Evolutionary conservation across 1,140 invertebrate genomes (phyloP).

Genomic region (Lordiphosa stackelbergi): DNA sequence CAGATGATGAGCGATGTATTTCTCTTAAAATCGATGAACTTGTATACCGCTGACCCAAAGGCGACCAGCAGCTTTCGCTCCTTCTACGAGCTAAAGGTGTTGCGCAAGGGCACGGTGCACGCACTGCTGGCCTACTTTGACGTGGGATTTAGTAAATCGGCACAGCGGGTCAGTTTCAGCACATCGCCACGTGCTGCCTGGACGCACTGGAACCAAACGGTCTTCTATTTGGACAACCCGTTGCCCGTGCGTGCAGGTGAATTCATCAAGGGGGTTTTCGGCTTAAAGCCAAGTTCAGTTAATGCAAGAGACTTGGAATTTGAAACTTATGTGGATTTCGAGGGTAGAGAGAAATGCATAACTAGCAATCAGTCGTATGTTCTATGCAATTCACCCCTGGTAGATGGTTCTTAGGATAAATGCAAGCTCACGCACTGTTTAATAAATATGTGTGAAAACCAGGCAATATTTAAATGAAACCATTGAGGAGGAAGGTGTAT

Average conservation of each 20-base stretch:
- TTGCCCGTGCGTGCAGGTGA: constrained; percentile 23
- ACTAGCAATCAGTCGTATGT: constrained; percentile 16
- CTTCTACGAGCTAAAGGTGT: constrained; percentile 41
- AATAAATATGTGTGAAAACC: background rate
- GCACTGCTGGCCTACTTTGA: constrained; percentile 45
- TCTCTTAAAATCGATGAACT: constrained; percentile 35
- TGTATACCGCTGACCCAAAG: constrained; percentile 16
- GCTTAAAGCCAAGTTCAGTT: constrained; percentile 8
- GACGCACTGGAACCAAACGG: constrained; percentile 53
- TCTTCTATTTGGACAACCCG: constrained; percentile 36
- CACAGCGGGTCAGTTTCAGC: constrained; percentile 33
- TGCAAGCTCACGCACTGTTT: background rate
- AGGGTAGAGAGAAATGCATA: constrained; percentile 16
- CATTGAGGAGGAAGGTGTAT: no score
- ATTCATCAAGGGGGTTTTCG: constrained; percentile 26
- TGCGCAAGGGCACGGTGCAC: constrained; percentile 25
- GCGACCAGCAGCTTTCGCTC: constrained; percentile 24
- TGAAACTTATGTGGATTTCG: constrained; percentile 26
- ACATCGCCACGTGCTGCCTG: constrained; percentile 36
- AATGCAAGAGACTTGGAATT: constrained; percentile 31
- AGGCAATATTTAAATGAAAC: background rate
- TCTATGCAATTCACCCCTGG: constrained; percentile 6
- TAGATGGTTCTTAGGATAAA: background rate
- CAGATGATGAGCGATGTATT: constrained; percentile 80
- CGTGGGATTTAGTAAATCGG: constrained; percentile 42